phyloP scores from a whole-genome alignment of 2,113 vertebrate species.

The Pandion haliaetus region DNA sequence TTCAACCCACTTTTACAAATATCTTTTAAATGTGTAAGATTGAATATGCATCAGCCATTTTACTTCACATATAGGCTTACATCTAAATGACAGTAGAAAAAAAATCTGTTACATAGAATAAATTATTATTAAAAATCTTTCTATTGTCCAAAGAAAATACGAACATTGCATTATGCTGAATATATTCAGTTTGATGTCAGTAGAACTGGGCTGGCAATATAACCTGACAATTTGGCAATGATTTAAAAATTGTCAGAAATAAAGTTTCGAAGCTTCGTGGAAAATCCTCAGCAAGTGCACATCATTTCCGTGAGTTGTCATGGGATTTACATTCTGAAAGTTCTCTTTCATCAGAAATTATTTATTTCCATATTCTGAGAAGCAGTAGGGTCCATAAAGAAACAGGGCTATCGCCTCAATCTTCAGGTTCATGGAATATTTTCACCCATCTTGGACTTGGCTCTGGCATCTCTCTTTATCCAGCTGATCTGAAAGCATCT shows the following conservation, averaged over 20 bases:
- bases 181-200: background rate
- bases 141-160: background rate
- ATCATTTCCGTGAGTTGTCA: background rate
- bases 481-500: background rate
- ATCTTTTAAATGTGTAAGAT: background rate
- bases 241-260: background rate
- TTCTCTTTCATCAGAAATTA: background rate
- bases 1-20: background rate
- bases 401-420: fast-evolving
- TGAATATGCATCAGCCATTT: background rate
- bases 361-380: background rate
- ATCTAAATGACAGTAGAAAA: background rate
- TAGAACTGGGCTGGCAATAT: background rate
- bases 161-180: background rate
- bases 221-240: background rate
- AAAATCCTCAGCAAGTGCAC: background rate
- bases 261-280: background rate
- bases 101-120: background rate
- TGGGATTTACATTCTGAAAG: background rate
- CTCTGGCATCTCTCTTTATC: background rate
- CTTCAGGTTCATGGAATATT: background rate
- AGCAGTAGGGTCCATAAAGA: background rate
- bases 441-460: background rate
- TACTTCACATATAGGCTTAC: background rate
- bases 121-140: background rate